These are phyloP conservation scores for Passer domesticus DNA, from an alignment of 2,113 vertebrate genomes.

Conservation along the genomic window DNA sequence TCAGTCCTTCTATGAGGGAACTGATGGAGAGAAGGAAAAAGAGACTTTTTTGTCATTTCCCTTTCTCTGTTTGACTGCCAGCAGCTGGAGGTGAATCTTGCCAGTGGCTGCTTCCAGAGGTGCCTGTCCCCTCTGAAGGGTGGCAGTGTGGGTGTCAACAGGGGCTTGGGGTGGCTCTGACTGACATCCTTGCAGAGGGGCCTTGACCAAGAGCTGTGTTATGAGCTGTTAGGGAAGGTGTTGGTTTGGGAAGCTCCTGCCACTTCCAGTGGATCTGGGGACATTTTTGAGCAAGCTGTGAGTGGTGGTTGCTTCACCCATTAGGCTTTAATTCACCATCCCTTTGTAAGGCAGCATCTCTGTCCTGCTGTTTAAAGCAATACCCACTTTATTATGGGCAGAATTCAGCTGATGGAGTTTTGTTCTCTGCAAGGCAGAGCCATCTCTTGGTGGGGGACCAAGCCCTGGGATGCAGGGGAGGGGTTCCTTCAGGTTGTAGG, in stretches of 20 bases:
- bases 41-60: not conserved
- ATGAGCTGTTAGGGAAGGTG: not conserved
- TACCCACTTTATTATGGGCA: not conserved
- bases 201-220: not conserved
- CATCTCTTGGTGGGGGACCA: not conserved
- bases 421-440: not conserved
- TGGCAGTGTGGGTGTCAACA: not conserved
- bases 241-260: not conserved
- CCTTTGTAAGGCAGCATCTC: not conserved
- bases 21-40: not conserved
- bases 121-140: not conserved
- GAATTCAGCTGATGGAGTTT: not conserved
- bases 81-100: not conserved
- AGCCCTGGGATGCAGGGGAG: not conserved
- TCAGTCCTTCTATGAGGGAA: not conserved
- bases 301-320: not conserved
- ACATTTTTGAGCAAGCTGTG: fast-evolving
- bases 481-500: not conserved
- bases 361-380: not conserved
- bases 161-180: not conserved
- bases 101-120: not conserved
- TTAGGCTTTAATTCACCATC: not conserved
- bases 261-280: not conserved
- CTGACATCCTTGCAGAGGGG: not conserved
- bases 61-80: not conserved